These are phyloP conservation scores for Pristionchus japonicus DNA, from an alignment of 2,888 invertebrate genomes.

Conservation along the genomic window DNA sequence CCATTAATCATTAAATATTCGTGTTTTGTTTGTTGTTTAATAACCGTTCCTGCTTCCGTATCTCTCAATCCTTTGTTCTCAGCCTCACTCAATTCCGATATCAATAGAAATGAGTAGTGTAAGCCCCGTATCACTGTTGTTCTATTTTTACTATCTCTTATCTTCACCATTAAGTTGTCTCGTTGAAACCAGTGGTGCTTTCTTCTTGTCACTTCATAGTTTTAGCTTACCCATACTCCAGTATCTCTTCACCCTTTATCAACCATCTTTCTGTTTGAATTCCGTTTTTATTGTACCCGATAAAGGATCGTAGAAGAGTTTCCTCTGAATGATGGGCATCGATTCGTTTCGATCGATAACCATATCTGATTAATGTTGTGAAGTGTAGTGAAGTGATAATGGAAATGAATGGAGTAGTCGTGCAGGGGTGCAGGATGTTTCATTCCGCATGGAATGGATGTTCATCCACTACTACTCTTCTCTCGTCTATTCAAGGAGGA, in stretches of 20 bases:
- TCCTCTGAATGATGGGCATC: neutral
- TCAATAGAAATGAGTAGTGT: constrained; percentile 35
- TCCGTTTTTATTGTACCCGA: neutral
- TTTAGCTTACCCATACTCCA: neutral
- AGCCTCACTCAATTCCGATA: neutral
- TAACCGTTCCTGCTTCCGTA: neutral
- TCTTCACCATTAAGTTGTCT: neutral
- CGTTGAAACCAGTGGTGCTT: neutral
- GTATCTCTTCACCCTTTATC: neutral
- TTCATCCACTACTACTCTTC: neutral
- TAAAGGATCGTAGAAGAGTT: neutral
- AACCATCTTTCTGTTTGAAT: neutral
- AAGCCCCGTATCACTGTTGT: neutral
- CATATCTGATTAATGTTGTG: constrained; percentile 22
- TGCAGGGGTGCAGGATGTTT: constrained; percentile 12
- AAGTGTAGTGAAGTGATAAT: neutral
- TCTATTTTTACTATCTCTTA: neutral
- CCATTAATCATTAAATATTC: neutral
- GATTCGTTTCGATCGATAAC: constrained; percentile 29
- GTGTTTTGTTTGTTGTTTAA: constrained; percentile 19
- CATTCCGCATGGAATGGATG: constrained; percentile 34
- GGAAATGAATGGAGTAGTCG: neutral
- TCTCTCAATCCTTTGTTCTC: neutral
- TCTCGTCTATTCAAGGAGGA: constrained; percentile 27
- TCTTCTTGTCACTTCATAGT: constrained; percentile 30